These are phyloP conservation scores for Oncorhynchus tshawytscha DNA, from an alignment of 2,113 vertebrate species.

Conservation along the genomic window DNA sequence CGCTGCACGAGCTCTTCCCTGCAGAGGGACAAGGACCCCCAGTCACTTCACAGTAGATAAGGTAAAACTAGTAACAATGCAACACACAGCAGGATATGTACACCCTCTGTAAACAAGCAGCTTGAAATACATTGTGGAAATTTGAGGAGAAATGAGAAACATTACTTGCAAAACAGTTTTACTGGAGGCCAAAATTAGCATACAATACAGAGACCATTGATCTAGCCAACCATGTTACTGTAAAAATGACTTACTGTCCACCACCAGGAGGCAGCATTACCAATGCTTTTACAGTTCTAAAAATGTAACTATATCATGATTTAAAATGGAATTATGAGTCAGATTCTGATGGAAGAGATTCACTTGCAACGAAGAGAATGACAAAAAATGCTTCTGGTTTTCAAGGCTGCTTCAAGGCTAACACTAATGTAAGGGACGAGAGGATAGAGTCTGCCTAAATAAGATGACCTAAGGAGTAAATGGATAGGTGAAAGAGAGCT, in stretches of 20 bases:
- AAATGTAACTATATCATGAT: constrained; percentile 62
- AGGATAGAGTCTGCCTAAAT: constrained; percentile 7
- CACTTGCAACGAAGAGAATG: background rate
- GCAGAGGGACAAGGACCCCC: constrained; percentile 33
- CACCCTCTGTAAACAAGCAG: no score
- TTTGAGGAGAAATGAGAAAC: no score
- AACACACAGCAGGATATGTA: no score
- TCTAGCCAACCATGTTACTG: no score
- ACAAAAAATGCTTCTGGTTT: background rate
- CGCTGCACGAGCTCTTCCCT: constrained; percentile 89
- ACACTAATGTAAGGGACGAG: background rate
- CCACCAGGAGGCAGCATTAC: constrained; percentile 70
- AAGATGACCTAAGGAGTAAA: background rate
- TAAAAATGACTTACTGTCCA: background rate
- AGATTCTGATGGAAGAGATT: background rate
- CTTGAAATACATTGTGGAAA: no score
- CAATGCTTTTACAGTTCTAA: constrained; percentile 20
- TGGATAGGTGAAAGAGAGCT: background rate
- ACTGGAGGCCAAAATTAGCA: no score
- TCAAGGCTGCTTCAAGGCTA: background rate
- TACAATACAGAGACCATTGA: no score
- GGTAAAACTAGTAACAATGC: no score
- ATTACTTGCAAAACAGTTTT: no score
- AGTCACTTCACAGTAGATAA: background rate
- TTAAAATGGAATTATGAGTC: constrained; percentile 28